Percentiles rank a stretch among this genome's conserved stretches.
Evolutionary conservation across 2,888 invertebrate species (phyloP).

Genomic region (Heterodera filipjevi): DNA sequence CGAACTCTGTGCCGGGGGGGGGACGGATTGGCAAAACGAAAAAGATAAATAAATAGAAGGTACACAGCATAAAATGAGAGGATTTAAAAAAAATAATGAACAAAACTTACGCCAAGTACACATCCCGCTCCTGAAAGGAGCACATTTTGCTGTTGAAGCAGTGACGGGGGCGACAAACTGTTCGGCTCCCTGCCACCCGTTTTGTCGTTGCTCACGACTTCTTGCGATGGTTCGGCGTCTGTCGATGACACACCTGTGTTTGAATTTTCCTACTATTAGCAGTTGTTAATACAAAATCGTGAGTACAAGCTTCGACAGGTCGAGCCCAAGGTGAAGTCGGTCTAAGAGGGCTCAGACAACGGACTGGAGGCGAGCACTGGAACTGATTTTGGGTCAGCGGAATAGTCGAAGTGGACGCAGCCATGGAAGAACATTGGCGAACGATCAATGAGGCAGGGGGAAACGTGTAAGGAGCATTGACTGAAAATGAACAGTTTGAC

Average conservation of each 20-base stretch:
- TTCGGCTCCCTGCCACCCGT: background rate
- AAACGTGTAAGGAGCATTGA: slow-evolving; percentile 16
- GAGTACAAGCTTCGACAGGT: background rate
- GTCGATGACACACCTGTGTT: background rate
- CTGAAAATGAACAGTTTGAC: background rate
- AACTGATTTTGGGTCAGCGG: background rate
- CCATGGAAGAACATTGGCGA: background rate
- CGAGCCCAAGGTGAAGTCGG: slow-evolving; percentile 20
- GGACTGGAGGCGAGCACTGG: slow-evolving; percentile 7
- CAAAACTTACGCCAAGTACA: background rate
- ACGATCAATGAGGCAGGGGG: background rate
- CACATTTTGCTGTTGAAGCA: background rate
- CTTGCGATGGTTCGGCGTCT: slow-evolving; percentile 1
- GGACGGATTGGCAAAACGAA: no score
- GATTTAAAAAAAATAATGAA: background rate
- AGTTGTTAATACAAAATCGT: no score
- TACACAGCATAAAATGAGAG: no score
- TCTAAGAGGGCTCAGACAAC: slow-evolving; percentile 3
- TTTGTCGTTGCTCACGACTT: background rate
- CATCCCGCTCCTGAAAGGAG: background rate
- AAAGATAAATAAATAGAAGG: no score
- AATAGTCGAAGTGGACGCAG: background rate
- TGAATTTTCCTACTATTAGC: background rate
- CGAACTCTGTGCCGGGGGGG: background rate
- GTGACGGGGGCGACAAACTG: background rate